Evolutionary conservation across 2,113 vertebrate species (phyloP), one percentile per base, ranked within the genome.

Genomic region (Pseudopipra pipra): DNA sequence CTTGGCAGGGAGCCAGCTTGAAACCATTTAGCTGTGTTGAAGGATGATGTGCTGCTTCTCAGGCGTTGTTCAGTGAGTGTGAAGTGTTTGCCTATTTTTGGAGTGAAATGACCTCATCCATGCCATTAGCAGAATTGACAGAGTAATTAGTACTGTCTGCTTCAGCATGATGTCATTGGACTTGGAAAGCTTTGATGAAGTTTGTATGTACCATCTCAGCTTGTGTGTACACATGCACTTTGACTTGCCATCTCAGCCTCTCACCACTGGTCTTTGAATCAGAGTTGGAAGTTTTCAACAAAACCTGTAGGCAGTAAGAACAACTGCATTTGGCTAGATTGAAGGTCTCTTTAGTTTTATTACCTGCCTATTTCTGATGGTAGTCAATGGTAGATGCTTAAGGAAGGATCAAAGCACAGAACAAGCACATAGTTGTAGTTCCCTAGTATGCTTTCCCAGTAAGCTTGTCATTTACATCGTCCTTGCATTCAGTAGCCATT

Each of bases 171-270:
- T 72, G 58, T 89, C 58, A 12, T 51, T 81, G 25, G 28, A 31
- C 25, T 77, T 72, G 65, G 47, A 77, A 94, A 67, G 37, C 37
- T 89, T 56, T 46, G 24, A 30, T n/a, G 31, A 67, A 58, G 24
- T 76, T 92, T 46, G 18, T 61, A 6, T 39, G 37, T 61, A 37
- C 27, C 9, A 3, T 44, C 37, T 52, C 52, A 56, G 0, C 14
- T 61, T 62, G 17, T 56, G 41, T 31, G 15, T 15, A 31, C 11
- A 8, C 18, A 6, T 68, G n/a, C 0, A 0, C 55, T 78, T 68
- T 56, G 22, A 31, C 28, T 71, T 80, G 41, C 39, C 5, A 11
- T 37, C 68, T 80, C 56, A 31, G 31, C 44, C 55, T 80, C 67
- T 59, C 20, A 28, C 55, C n/a, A 24, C 46, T 39, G 65, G 7